phyloP scores from a whole-genome alignment of 2,113 vertebrate species.

The Heterocephalus glaber region DNA sequence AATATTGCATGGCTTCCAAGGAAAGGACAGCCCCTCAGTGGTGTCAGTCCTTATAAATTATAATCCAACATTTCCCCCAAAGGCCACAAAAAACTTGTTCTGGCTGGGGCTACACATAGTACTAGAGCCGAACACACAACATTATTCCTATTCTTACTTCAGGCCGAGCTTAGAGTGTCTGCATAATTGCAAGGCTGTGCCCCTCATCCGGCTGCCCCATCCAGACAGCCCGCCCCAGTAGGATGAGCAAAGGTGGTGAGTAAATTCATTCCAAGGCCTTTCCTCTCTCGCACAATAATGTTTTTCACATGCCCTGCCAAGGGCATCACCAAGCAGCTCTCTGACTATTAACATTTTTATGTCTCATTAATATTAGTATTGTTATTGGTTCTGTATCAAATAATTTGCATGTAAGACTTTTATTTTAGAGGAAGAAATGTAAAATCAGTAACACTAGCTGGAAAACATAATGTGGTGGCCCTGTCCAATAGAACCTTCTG shows the following conservation, averaged over 20 bases:
- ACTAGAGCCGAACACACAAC: rapidly evolving
- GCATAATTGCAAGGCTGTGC: rapidly evolving
- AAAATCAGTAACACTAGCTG: not conserved
- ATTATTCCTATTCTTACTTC: too few species aligned
- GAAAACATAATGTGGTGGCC: rapidly evolving
- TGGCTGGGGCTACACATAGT: too few species aligned
- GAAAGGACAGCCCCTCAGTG: not conserved
- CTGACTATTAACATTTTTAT: not conserved
- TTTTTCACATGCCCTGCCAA: not conserved
- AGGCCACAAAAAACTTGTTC: not conserved
- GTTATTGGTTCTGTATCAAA: not conserved
- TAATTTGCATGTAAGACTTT: not conserved
- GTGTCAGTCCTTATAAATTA: not conserved
- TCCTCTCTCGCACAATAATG: too few species aligned
- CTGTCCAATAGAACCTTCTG: not conserved
- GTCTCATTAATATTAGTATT: not conserved
- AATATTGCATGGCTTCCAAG: not conserved
- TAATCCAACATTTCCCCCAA: not conserved
- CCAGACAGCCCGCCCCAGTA: too few species aligned
- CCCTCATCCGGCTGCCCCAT: rapidly evolving
- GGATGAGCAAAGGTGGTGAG: rapidly evolving
- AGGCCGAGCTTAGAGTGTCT: not conserved
- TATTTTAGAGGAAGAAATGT: not conserved
- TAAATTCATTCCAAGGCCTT: not conserved
- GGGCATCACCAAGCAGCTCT: too few species aligned